Conservation (phyloP, 2,888 invertebrate genomes). For the Shargacucullia verbasci region DNA sequence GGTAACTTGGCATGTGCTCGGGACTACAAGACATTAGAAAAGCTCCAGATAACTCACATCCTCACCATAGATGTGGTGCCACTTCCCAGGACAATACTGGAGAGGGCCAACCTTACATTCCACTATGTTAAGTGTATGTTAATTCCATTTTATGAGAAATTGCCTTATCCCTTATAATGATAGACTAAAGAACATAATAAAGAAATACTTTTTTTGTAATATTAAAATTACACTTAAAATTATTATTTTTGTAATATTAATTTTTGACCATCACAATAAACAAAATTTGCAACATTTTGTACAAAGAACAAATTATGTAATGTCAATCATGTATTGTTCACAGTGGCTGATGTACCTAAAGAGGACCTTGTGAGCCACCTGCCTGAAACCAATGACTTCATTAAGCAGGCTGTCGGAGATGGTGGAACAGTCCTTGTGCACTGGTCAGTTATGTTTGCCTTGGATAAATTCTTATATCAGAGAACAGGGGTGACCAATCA, state of each 20-base stretch:
- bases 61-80: slow-evolving; percentile 96
- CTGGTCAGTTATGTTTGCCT: slow-evolving; percentile 88
- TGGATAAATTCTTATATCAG: neutral
- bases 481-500: too few relatives aligned
- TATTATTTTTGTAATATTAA: too few relatives aligned
- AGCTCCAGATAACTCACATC: slow-evolving; percentile 92
- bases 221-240: too few relatives aligned
- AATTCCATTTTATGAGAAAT: neutral
- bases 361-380: slow-evolving; percentile 95
- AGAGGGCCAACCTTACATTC: slow-evolving; percentile 90
- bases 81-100: slow-evolving; percentile 92
- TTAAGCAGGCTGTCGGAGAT: slow-evolving; percentile 89
- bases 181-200: too few relatives aligned
- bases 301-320: too few relatives aligned
- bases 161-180: too few relatives aligned
- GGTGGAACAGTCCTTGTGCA: slow-evolving; percentile 94
- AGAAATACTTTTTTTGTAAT: too few relatives aligned
- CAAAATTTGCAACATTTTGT: too few relatives aligned
- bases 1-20: slow-evolving; percentile 95
- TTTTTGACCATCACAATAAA: too few relatives aligned
- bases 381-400: slow-evolving; percentile 93
- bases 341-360: slow-evolving; percentile 94
- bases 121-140: slow-evolving; percentile 93
- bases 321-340: slow-evolving; percentile 45
- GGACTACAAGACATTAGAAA: slow-evolving; percentile 91